Percentiles rank a stretch among this genome's conserved stretches.
Conservation (phyloP, 2,113 vertebrate genomes). For the Sturnus vulgaris region DNA sequence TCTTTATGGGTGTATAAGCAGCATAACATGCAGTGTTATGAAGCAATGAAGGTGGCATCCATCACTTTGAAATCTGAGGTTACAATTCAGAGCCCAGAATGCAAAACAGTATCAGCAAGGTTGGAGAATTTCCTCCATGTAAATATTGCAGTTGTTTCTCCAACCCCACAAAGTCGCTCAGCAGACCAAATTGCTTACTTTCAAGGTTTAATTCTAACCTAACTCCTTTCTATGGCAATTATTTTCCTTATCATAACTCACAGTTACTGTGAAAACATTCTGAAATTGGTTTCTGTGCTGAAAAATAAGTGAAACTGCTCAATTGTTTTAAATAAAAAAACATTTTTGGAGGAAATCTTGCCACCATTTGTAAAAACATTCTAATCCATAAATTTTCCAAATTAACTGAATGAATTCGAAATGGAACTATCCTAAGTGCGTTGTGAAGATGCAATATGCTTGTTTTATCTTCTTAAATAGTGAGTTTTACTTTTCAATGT, state of each 20-base stretch:
- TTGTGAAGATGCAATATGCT: background rate
- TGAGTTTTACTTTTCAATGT: background rate
- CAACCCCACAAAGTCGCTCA: background rate
- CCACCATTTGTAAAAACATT: background rate
- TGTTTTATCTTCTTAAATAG: background rate
- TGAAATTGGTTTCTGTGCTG: slow-evolving; percentile 26
- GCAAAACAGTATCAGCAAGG: background rate
- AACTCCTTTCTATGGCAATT: background rate
- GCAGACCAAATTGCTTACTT: background rate
- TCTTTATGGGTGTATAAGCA: background rate
- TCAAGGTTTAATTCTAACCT: slow-evolving; percentile 6
- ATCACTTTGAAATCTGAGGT: background rate
- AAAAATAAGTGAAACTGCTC: background rate
- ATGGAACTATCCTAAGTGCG: background rate
- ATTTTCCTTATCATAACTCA: background rate
- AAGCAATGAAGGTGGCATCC: background rate
- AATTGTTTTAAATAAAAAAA: slow-evolving; percentile 4
- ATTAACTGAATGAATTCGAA: background rate
- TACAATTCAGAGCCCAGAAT: background rate
- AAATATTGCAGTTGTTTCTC: background rate
- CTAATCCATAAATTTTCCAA: background rate
- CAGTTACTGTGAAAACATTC: background rate
- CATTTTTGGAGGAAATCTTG: background rate
- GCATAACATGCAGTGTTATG: background rate
- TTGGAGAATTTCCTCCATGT: background rate